phyloP scores from a whole-genome alignment of 2,888 invertebrate species.

The Callimorpha dominula region DNA sequence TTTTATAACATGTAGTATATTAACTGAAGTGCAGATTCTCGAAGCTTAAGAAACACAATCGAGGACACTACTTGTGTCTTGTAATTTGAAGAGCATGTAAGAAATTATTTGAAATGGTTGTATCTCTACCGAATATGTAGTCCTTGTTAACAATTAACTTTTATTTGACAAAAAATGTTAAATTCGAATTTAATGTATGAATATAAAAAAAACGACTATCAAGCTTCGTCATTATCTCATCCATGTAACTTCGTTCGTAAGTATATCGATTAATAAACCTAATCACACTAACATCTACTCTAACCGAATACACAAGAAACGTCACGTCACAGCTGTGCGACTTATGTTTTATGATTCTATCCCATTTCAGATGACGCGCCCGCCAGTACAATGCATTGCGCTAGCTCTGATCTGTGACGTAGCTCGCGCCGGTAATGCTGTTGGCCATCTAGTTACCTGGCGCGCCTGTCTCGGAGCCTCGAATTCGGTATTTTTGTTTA shows the following conservation, averaged over 20 bases:
- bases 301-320: too few relatives aligned
- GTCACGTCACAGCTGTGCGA: background rate
- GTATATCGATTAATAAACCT: too few relatives aligned
- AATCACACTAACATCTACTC: too few relatives aligned
- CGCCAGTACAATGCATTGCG: conserved; percentile 70
- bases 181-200: too few relatives aligned
- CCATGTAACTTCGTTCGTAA: background rate
- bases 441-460: conserved; percentile 76
- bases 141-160: background rate
- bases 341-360: background rate
- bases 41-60: background rate
- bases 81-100: background rate
- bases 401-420: conserved; percentile 73
- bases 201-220: background rate
- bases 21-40: too few relatives aligned
- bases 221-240: background rate
- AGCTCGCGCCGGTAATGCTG: conserved; percentile 65
- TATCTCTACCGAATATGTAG: background rate
- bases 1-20: too few relatives aligned
- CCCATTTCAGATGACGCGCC: conserved; percentile 63
- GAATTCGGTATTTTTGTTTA: conserved; percentile 52
- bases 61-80: background rate
- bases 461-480: conserved; percentile 66
- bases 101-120: background rate
- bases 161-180: too few relatives aligned